These are phyloP conservation scores for Amphiprion clarkii DNA, from an alignment of 2,797 vertebrate species.

Conservation along the genomic window DNA sequence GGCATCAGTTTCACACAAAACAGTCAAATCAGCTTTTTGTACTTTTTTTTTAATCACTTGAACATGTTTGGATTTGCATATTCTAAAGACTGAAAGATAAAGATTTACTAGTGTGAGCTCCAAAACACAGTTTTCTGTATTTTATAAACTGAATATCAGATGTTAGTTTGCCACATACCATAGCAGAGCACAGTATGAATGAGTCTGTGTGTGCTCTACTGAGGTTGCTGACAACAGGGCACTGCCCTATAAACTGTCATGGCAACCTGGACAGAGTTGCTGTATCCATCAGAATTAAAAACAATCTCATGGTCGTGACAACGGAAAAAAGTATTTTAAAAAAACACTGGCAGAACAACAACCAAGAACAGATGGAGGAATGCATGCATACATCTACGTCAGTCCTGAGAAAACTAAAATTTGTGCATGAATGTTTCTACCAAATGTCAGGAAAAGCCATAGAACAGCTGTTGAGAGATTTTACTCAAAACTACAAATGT, in stretches of 20 bases:
- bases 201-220: too few species aligned
- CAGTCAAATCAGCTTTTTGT: conserved; percentile 19
- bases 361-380: not conserved
- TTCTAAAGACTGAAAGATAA: conserved; percentile 1
- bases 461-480: conserved; percentile 8
- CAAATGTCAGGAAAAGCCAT: not conserved
- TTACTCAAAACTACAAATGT: conserved; percentile 12
- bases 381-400: too few species aligned
- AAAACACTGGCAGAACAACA: too few species aligned
- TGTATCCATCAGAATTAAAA: too few species aligned
- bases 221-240: too few species aligned
- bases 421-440: not conserved
- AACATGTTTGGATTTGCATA: conserved; percentile 2
- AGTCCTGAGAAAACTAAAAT: too few species aligned
- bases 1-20: conserved; percentile 20
- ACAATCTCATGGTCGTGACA: too few species aligned
- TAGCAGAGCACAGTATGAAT: too few species aligned
- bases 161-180: not conserved
- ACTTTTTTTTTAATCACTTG: not conserved
- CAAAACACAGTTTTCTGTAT: not conserved
- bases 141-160: not conserved
- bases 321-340: too few species aligned
- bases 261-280: too few species aligned
- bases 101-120: not conserved
- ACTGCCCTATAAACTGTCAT: too few species aligned